Evolutionary conservation across 92 coral and sea anemone genomes (phyloP), one percentile per base, ranked within the genome.

Genomic region (Zoanthus gigantus): DNA sequence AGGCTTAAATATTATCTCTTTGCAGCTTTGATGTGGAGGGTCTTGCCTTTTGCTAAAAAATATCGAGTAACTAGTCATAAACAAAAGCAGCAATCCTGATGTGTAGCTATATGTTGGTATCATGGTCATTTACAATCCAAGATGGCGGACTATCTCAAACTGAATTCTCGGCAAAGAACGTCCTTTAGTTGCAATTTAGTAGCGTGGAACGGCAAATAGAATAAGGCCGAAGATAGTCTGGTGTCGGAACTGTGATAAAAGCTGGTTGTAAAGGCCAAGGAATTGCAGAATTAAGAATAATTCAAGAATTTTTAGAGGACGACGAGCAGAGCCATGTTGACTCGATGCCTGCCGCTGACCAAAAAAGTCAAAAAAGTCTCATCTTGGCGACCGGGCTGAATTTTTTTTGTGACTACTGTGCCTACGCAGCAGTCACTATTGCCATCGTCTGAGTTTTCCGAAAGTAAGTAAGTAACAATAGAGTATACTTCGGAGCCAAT

Each of bases 81-180:
- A 50, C 29, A 76, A 29, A 14, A 76, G 80, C 80, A 76, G 80
- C 65, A 76, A 29, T 53, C 63, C 56, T 76, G 80, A 47, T 76
- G 80, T 76, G 80, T 61, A 61, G 69, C 69, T 61, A 17, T 30
- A 30, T 29, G 45, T 5, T 69, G 74, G 16, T 69, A 30, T 69
- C 45, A 28, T 69, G 42, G 44, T 69, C 42, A 30, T 9, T 69
- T 23, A 69, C 74, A 32, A 69, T 69, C 74, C 74, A 69, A 69
- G 74, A 69, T 69, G 74, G 45, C 74, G 45, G 74, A 69, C 74
- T 30, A 69, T 69, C 9, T 67, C 72, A 23, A 67, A 28, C 72
- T 67, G 37, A 67, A 9, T 30, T 67, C 72, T 23, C 14, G 32
- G 72, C 42, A 67, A 23, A 67, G 72, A 30, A 67, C 72, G 72